A percentile compares a stretch with the other conserved stretches of the same genome.
Conservation (phyloP, 2,797 vertebrate species). For the Gymnoscopelus braueri region DNA sequence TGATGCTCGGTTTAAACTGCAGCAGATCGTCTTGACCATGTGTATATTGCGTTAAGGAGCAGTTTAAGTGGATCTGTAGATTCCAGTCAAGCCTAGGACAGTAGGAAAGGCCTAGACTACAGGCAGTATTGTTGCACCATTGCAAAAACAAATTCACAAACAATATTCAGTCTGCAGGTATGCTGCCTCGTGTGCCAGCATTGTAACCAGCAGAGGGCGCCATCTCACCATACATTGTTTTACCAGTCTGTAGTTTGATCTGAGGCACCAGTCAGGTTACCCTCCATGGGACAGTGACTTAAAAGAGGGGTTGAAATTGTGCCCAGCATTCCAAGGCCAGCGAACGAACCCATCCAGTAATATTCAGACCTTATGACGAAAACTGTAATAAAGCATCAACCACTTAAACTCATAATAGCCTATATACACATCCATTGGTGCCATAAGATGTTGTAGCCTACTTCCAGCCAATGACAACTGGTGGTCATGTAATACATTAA, state of each 20-base stretch:
- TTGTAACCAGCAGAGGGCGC: conserved; percentile 62
- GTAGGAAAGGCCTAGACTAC: no score
- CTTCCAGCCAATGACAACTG: conserved; percentile 17
- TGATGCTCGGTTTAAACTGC: no score
- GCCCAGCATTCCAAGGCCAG: conserved; percentile 40
- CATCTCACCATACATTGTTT: conserved; percentile 37
- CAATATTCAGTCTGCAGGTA: conserved; percentile 54
- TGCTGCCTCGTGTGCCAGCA: conserved; percentile 44
- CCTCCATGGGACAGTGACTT: conserved; percentile 15
- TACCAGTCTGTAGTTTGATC: conserved; percentile 33
- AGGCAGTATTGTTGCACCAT: no score
- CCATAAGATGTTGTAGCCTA: conserved; percentile 38
- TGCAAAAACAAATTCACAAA: conserved; percentile 52
- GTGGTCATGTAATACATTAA: conserved; percentile 6
- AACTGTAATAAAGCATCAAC: conserved; percentile 47
- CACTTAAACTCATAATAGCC: conserved; percentile 35
- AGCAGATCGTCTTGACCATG: no score
- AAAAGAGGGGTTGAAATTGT: conserved; percentile 27
- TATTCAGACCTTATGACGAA: conserved; percentile 42
- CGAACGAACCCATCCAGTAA: conserved; percentile 45
- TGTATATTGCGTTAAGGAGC: no score
- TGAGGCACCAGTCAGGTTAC: conserved; percentile 12
- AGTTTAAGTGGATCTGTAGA: no score
- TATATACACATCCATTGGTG: conserved; percentile 14
- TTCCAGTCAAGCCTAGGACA: no score